Evolutionary conservation across 2,113 vertebrate genomes (phyloP).

Genomic region (Cathartes aura): DNA sequence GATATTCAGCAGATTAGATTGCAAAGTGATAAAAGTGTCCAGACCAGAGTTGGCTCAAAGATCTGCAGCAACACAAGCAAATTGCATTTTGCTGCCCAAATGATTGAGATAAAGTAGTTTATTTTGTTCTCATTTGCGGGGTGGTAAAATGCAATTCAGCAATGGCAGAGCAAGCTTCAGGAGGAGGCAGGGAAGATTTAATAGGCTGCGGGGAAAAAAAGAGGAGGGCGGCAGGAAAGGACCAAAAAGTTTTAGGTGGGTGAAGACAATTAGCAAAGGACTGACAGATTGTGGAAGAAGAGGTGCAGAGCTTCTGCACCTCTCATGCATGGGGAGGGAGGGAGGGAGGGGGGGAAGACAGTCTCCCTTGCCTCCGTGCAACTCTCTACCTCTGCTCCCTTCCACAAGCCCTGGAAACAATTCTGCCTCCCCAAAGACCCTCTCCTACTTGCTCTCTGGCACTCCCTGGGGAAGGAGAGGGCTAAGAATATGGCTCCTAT

Average conservation of each 20-base stretch:
- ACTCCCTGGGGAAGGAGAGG: not conserved
- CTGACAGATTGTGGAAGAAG: not conserved
- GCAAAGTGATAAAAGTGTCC: constrained; percentile 69
- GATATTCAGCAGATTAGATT: constrained; percentile 31
- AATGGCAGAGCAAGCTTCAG: not conserved
- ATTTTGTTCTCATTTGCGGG: constrained; percentile 11
- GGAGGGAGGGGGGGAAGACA: not conserved
- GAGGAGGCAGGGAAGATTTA: not conserved
- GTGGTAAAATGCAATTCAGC: constrained; percentile 32
- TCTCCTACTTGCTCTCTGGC: not conserved
- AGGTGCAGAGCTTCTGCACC: not conserved
- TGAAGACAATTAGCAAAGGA: not conserved
- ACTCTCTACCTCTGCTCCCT: not conserved
- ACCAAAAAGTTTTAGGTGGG: not conserved
- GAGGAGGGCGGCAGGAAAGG: not conserved
- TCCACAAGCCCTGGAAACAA: not conserved
- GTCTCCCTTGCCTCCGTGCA: not conserved
- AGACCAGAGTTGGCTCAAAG: constrained; percentile 6
- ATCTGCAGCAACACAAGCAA: constrained; percentile 40
- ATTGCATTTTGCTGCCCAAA: constrained; percentile 47
- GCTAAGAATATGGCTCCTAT: not conserved
- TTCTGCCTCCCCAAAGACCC: not conserved
- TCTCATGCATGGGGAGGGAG: not conserved
- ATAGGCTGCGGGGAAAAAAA: not conserved
- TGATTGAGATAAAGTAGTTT: constrained; percentile 40